phyloP scores from a whole-genome alignment of 30 jellyfish, hydroid and myxozoan genomes.

The Thelohanellus kitauei region DNA sequence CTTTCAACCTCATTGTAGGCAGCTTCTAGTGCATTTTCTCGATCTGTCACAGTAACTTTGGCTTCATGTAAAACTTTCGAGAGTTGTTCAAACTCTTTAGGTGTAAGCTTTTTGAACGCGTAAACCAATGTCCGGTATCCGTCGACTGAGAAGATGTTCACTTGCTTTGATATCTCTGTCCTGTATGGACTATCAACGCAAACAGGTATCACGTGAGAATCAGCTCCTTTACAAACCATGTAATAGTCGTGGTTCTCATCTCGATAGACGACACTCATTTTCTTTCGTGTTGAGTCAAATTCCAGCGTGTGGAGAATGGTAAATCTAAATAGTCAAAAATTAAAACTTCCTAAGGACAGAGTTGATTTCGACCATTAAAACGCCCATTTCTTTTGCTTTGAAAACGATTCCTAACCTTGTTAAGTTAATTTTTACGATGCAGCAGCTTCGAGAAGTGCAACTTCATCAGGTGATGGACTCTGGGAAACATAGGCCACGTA shows the following conservation, averaged over 20 bases:
- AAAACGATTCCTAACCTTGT: slow-evolving; percentile 45
- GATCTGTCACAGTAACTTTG: not conserved
- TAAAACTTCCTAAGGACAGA: too few relatives aligned
- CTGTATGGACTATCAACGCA: too few relatives aligned
- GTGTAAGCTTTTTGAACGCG: not conserved
- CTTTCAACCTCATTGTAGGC: slow-evolving; percentile 43
- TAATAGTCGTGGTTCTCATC: not conserved
- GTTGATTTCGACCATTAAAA: too few relatives aligned
- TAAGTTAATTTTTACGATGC: too few relatives aligned
- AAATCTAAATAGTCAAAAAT: slow-evolving; percentile 13
- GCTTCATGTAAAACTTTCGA: not conserved
- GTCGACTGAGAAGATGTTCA: too few relatives aligned
- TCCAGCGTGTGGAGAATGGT: slow-evolving; percentile 54
- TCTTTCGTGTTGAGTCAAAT: slow-evolving; percentile 60
- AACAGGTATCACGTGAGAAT: slow-evolving; percentile 85
- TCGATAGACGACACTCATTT: slow-evolving; percentile 62
- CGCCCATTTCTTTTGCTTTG: slow-evolving; percentile 35
- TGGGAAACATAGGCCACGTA: too few relatives aligned
- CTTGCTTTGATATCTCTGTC: too few relatives aligned
- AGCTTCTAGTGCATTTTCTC: not conserved
- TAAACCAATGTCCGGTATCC: not conserved
- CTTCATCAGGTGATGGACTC: slow-evolving; percentile 99
- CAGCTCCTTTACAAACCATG: slow-evolving; percentile 77
- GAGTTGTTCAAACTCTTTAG: not conserved
- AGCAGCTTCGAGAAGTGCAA: slow-evolving; percentile 84